Evolutionary conservation across 2,113 vertebrate genomes (phyloP), one percentile per base, ranked within the genome.

Genomic region (Tragelaphus strepsiceros): DNA sequence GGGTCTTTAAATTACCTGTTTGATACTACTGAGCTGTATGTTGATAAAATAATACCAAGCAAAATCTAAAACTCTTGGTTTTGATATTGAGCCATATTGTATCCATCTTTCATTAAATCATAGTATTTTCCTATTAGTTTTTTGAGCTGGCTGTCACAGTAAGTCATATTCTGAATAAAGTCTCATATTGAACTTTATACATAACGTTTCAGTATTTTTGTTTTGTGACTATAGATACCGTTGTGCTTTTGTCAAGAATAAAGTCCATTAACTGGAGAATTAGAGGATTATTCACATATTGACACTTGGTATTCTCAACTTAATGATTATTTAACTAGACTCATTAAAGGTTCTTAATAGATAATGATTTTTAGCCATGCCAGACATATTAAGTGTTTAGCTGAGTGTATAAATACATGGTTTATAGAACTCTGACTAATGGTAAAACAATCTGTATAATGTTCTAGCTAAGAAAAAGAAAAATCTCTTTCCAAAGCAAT

Each of bases 61-160:
- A 96, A 88, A 94, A 93, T 28, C 91, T 54, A 88, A 51, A 96
- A 96, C 54, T 64, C 56, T 96, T 96, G 67, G 21, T 87, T 93
- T 97, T 91, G 30, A 83, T 86, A 96, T 59, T 32, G 59, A 90
- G 5, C 8, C n/a, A 28, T 87, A 88, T 93, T 94, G n/a, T 71
- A 80, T 88, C 92, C 43, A 78, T 81, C 54, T 87, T 90, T 90
- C 7, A 87, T 71, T 96, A 87, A 94, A 59, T 90, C 26, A 56
- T 53, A 84, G 67, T 67, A n/a, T 91, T 91, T 53, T 90, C 62
- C 17, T 96, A 17, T 95, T 94, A 28, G 28, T 93, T 93, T 81
- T 94, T 87, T 97, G 39, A 97, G 64, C 81, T 93, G 35, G 19
- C n/a, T 85, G 15, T 71, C 88, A 61, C 77, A 14, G 17, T 88